These are phyloP conservation scores for Archocentrus centrarchus DNA, from an alignment of 2,113 vertebrate species.

Conservation along the genomic window DNA sequence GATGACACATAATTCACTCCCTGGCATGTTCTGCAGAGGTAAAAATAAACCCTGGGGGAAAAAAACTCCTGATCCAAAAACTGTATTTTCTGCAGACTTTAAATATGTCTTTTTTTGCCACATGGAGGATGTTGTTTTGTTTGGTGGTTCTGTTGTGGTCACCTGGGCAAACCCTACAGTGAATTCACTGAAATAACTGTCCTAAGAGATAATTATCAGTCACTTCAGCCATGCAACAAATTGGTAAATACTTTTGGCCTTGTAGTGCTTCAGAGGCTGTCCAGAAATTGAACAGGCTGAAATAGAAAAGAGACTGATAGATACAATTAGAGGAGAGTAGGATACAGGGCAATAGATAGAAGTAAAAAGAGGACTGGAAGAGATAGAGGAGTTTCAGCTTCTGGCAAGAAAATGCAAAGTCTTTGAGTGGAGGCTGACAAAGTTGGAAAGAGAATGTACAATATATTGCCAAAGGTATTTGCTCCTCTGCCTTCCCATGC, in stretches of 20 bases:
- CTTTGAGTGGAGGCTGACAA: constrained; percentile 16
- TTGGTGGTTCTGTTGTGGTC: constrained; percentile 8
- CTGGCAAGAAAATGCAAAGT: constrained; percentile 12
- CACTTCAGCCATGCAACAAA: constrained; percentile 67
- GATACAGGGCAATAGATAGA: constrained; percentile 27
- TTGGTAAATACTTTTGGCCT: constrained; percentile 66
- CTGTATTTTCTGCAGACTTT: neutral
- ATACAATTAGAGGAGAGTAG: constrained; percentile 9
- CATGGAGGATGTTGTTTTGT: constrained; percentile 6
- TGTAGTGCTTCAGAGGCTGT: constrained; percentile 22
- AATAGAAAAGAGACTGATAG: constrained; percentile 34
- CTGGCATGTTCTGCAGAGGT: constrained; percentile 28
- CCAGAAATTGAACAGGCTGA: constrained; percentile 42
- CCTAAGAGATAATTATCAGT: constrained; percentile 70
- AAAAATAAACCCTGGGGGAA: constrained; percentile 7
- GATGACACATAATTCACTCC: constrained; percentile 40
- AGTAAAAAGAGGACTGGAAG: constrained; percentile 18
- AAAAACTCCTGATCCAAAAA: constrained; percentile 19
- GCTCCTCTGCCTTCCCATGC: too few species aligned
- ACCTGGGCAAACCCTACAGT: constrained; percentile 22
- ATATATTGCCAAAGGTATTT: too few species aligned
- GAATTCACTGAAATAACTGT: constrained; percentile 53
- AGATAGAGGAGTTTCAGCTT: constrained; percentile 21
- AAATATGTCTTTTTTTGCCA: constrained; percentile 2
- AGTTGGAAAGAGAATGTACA: neutral